These are phyloP conservation scores for Caenorhabditis panamensis DNA, from an alignment of 2,888 invertebrate genomes.

Conservation along the genomic window DNA sequence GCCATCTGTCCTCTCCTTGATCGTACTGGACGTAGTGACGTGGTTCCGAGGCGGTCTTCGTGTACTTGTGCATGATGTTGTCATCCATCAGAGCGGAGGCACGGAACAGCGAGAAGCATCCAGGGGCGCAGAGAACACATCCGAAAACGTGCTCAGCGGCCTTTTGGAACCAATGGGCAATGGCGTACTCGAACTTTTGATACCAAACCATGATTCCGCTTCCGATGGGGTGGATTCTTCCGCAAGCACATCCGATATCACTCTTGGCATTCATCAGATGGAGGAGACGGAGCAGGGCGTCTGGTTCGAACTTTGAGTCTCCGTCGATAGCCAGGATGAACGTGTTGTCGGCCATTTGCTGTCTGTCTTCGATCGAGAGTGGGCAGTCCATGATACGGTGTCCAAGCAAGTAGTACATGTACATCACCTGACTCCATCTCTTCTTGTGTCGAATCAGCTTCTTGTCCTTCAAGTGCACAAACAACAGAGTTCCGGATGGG, in stretches of 20 bases:
- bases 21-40: constrained; percentile 93
- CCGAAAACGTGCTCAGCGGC: constrained; percentile 93
- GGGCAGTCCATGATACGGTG: constrained; percentile 87
- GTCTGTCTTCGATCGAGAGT: constrained; percentile 82
- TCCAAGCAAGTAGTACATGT: constrained; percentile 93
- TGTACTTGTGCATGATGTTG: constrained; percentile 92
- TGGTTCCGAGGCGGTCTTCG: constrained; percentile 86
- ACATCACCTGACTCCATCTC: constrained; percentile 91
- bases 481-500: constrained; percentile 90
- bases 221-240: constrained; percentile 92
- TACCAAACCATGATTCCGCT: constrained; percentile 89
- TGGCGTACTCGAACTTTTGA: constrained; percentile 92
- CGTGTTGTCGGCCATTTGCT: constrained; percentile 87
- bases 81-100: constrained; percentile 93
- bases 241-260: constrained; percentile 90
- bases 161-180: constrained; percentile 94
- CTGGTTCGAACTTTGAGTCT: constrained; percentile 88
- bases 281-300: constrained; percentile 83
- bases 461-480: constrained; percentile 92
- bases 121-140: constrained; percentile 92
- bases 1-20: constrained; percentile 86
- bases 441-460: constrained; percentile 91
- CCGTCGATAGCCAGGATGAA: constrained; percentile 91
- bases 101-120: constrained; percentile 90
- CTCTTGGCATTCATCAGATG: constrained; percentile 90